Percentiles rank a stretch among this genome's conserved stretches.
Evolutionary conservation across 1,140 invertebrate genomes (phyloP).

Genomic region (Leptinotarsa undecemlineata): DNA sequence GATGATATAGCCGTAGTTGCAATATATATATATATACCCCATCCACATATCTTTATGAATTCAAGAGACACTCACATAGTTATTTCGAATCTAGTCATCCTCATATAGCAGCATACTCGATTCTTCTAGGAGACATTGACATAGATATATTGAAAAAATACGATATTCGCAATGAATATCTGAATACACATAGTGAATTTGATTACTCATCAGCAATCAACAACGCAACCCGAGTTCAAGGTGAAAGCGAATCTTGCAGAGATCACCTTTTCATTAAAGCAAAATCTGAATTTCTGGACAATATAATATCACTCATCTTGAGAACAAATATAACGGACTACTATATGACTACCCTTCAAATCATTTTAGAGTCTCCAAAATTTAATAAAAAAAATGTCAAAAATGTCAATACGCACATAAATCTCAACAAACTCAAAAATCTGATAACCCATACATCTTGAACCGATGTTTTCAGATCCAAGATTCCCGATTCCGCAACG

Average conservation of each 20-base stretch:
- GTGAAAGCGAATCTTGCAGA: not conserved
- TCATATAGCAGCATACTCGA: not conserved
- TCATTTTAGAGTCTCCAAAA: not conserved
- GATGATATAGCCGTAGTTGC: not conserved
- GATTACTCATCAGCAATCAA: constrained; percentile 21
- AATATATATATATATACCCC: not conserved
- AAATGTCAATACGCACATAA: not conserved
- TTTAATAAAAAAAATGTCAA: not conserved
- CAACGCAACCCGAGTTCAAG: not conserved
- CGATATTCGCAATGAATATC: constrained; percentile 17
- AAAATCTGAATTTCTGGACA: not conserved
- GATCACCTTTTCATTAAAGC: constrained; percentile 19
- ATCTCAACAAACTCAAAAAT: too few species aligned
- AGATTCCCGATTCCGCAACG: too few species aligned
- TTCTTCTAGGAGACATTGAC: not conserved
- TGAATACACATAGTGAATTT: constrained; percentile 16
- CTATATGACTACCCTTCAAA: not conserved
- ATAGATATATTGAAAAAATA: constrained; percentile 14
- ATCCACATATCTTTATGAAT: not conserved
- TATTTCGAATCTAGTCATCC: not conserved
- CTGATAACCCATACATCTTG: too few species aligned
- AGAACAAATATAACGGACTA: constrained; percentile 9
- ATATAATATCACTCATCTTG: not conserved
- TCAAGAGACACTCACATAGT: not conserved
- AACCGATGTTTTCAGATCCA: too few species aligned